These are phyloP conservation scores for Ammospiza nelsoni DNA, from an alignment of 2,113 vertebrate genomes.

Conservation along the genomic window DNA sequence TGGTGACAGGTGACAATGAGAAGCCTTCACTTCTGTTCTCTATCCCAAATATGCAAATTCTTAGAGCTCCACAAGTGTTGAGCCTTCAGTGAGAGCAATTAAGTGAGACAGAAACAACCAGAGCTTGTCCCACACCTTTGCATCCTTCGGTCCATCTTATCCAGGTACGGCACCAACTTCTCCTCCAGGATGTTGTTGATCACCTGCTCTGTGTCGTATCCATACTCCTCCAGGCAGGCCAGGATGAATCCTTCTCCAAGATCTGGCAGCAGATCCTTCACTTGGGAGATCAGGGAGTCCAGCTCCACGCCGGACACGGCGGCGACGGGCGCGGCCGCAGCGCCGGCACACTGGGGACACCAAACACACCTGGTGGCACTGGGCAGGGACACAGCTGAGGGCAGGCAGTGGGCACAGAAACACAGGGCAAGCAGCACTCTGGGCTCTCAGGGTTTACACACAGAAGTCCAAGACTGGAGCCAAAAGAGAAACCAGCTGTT, in stretches of 20 bases:
- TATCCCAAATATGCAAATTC: background rate
- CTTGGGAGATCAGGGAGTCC: conserved; percentile 91
- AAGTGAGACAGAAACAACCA: background rate
- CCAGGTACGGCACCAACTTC: conserved; percentile 78
- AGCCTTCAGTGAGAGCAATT: background rate
- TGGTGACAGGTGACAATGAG: background rate
- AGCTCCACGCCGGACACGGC: conserved; percentile 80
- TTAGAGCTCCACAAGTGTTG: background rate
- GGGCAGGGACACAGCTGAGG: background rate
- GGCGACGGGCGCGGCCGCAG: background rate
- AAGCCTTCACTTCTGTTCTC: background rate
- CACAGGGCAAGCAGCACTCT: background rate
- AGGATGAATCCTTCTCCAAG: conserved; percentile 93
- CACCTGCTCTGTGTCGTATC: conserved; percentile 84
- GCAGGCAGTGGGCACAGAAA: background rate
- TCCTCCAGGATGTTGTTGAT: conserved; percentile 97
- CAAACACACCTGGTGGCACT: background rate
- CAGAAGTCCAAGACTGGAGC: background rate
- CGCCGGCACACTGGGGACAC: conserved; percentile 44
- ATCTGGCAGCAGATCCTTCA: conserved; percentile 91
- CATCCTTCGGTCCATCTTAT: conserved; percentile 83
- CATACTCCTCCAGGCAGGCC: conserved; percentile 89
- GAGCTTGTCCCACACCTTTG: conserved; percentile 77
- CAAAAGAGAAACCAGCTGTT: background rate
- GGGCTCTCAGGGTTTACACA: background rate